Evolutionary conservation across 2,888 invertebrate species (phyloP).

Genomic region (Panzeria rudis): DNA sequence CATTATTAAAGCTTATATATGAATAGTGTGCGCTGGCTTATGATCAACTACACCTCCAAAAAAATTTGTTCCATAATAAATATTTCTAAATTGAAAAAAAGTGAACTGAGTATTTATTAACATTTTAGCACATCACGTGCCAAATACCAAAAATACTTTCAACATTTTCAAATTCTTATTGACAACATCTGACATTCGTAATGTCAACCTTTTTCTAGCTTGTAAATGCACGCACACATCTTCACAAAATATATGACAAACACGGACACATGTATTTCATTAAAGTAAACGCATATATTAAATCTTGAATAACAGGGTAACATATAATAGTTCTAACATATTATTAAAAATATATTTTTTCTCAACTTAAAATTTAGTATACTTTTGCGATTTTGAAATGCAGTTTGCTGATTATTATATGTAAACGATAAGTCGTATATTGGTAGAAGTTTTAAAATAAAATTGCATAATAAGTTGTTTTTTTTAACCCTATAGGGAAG

Average conservation of each 20-base stretch:
- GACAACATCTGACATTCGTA: conserved; percentile 69
- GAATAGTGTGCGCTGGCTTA: background rate
- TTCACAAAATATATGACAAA: background rate
- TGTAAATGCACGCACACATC: conserved; percentile 18
- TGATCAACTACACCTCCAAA: background rate
- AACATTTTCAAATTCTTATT: conserved; percentile 70
- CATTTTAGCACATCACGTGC: conserved; percentile 71
- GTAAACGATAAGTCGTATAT: too few species aligned
- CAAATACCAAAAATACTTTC: conserved; percentile 68
- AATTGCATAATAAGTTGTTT: too few species aligned
- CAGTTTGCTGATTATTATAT: too few species aligned
- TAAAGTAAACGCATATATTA: background rate
- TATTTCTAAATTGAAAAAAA: conserved; percentile 16
- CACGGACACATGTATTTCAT: background rate
- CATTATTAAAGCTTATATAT: too few species aligned
- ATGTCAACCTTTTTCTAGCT: conserved; percentile 50
- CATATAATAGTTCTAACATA: background rate
- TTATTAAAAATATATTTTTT: background rate
- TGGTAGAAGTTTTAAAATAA: too few species aligned
- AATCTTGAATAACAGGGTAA: background rate
- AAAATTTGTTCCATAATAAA: conserved; percentile 4
- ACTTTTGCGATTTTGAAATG: too few species aligned
- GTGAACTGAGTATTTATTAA: conserved; percentile 54
- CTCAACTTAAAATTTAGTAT: background rate
- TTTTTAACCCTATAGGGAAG: too few species aligned